These are phyloP conservation scores for Saccostrea glomerata DNA, from an alignment of 1,140 invertebrate species.

Conservation along the genomic window DNA sequence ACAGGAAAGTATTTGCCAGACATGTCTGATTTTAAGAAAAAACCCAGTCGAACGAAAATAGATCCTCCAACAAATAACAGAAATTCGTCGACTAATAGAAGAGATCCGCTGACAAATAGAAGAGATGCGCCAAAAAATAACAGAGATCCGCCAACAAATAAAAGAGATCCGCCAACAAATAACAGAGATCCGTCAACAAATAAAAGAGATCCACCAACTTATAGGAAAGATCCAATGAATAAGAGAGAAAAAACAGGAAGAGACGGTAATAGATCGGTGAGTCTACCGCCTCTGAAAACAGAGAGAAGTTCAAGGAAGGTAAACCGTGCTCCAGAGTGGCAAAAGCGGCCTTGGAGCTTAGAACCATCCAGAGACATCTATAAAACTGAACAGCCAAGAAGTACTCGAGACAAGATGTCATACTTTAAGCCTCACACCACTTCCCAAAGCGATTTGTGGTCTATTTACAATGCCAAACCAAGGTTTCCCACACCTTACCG, in stretches of 20 bases:
- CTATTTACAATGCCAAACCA: slow-evolving; percentile 8
- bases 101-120: too few relatives aligned
- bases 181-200: too few relatives aligned
- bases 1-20: not conserved
- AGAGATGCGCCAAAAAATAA: too few relatives aligned
- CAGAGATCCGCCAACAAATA: too few relatives aligned
- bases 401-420: not conserved
- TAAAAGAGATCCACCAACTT: too few relatives aligned
- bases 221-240: not conserved
- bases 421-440: not conserved
- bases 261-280: not conserved
- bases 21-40: slow-evolving; percentile 7
- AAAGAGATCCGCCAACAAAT: too few relatives aligned
- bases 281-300: not conserved
- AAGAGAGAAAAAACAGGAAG: not conserved
- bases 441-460: not conserved
- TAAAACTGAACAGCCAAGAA: not conserved
- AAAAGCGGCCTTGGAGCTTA: slow-evolving; percentile 4
- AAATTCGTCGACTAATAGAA: too few relatives aligned
- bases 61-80: not conserved
- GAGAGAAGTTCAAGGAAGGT: not conserved
- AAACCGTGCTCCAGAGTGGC: not conserved
- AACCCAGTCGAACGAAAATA: not conserved
- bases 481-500: not conserved
- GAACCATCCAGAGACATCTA: not conserved